Percentiles rank a stretch among this genome's conserved stretches.
These are phyloP conservation scores for Sipha maydis DNA, from an alignment of 2,888 invertebrate species.

Conservation along the genomic window DNA sequence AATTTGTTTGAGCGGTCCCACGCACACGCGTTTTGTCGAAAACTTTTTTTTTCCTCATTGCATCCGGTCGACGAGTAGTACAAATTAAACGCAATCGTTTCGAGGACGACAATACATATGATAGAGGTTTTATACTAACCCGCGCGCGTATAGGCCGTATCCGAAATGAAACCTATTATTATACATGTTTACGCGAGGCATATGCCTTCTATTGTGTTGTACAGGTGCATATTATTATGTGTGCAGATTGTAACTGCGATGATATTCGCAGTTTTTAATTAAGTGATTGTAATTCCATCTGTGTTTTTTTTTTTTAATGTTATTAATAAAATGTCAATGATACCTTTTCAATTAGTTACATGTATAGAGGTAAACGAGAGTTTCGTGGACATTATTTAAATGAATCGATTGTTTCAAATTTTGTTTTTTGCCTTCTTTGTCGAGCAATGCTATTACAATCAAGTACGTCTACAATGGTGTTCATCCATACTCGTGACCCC, in stretches of 20 bases:
- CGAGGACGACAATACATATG: slow-evolving; percentile 22
- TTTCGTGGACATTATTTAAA: not conserved
- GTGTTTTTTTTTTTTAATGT: too few species aligned
- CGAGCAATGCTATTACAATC: not conserved
- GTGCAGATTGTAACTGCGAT: not conserved
- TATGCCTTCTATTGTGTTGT: not conserved
- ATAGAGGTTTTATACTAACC: too few species aligned
- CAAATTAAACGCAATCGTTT: slow-evolving; percentile 12
- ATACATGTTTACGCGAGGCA: not conserved
- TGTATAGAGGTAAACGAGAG: not conserved
- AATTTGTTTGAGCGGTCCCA: not conserved
- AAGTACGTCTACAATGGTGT: not conserved
- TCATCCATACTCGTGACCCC: slow-evolving; percentile 23
- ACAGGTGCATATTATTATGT: not conserved
- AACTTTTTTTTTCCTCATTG: not conserved
- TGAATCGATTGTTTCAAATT: not conserved
- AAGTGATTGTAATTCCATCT: not conserved
- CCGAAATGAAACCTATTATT: slow-evolving; percentile 31
- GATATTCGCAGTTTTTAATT: slow-evolving; percentile 18
- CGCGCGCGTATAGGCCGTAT: slow-evolving; percentile 6
- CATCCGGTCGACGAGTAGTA: slow-evolving; percentile 31
- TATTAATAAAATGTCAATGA: too few species aligned
- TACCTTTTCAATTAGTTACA: too few species aligned
- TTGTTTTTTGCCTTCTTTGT: not conserved
- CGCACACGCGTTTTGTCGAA: not conserved